Conservation (phyloP, 2,113 vertebrate genomes). For the Polyodon spathula region DNA sequence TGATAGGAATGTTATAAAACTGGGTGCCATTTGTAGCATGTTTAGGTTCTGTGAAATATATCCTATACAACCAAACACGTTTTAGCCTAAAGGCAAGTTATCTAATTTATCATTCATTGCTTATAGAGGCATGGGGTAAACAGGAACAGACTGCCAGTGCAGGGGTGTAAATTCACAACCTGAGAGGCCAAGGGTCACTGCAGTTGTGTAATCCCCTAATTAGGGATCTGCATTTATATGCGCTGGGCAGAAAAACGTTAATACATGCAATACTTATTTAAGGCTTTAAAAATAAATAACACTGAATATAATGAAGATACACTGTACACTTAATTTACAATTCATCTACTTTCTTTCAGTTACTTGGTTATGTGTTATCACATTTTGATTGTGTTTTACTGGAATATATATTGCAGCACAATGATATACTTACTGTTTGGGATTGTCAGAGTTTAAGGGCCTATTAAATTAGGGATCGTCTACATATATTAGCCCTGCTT, state of each 20-base stretch:
- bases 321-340: constrained; percentile 19
- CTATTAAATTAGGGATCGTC: too few relatives aligned
- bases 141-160: constrained; percentile 41
- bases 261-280: too few relatives aligned
- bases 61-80: constrained; percentile 65
- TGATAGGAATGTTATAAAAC: constrained; percentile 63
- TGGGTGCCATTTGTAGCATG: constrained; percentile 55
- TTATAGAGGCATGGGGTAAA: constrained; percentile 43
- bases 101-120: constrained; percentile 59
- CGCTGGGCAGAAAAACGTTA: not conserved
- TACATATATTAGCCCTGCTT: not conserved
- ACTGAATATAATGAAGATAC: not conserved
- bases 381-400: too few relatives aligned
- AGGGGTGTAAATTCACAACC: constrained; percentile 50
- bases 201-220: constrained; percentile 59
- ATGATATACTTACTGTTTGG: too few relatives aligned
- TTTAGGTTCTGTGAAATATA: constrained; percentile 67
- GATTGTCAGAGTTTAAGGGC: too few relatives aligned
- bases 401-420: too few relatives aligned
- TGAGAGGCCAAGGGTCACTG: constrained; percentile 54
- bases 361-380: too few relatives aligned
- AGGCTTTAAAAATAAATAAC: too few relatives aligned
- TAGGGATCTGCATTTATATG: constrained; percentile 22
- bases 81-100: constrained; percentile 63
- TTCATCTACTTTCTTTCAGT: too few relatives aligned